These are phyloP conservation scores for Pedionomus torquatus DNA, from an alignment of 2,113 vertebrate species.

Conservation along the genomic window DNA sequence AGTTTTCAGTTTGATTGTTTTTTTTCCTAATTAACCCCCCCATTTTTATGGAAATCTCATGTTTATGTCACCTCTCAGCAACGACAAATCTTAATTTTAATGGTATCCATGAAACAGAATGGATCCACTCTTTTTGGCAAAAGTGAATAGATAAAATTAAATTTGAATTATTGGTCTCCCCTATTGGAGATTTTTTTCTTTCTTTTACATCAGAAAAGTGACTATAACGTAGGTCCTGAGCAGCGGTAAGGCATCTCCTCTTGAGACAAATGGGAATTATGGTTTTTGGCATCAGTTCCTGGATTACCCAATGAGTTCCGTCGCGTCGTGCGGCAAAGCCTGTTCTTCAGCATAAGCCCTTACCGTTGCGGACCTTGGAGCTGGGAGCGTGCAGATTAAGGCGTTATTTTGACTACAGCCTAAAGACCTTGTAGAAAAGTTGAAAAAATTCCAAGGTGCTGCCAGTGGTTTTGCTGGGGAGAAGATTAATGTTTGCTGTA, in stretches of 20 bases:
- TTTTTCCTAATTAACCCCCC: not conserved
- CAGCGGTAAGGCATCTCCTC: not conserved
- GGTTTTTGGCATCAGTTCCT: not conserved
- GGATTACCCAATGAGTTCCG: not conserved
- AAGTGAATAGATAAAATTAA: not conserved
- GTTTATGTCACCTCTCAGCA: not conserved
- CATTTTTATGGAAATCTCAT: not conserved
- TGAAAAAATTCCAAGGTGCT: constrained; percentile 48
- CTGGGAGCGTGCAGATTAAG: constrained; percentile 24
- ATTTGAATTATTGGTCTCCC: not conserved
- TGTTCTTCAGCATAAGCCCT: not conserved
- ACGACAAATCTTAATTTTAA: not conserved
- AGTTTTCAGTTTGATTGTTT: not conserved
- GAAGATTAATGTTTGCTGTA: constrained; percentile 25
- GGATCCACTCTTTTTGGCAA: not conserved
- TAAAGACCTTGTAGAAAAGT: constrained; percentile 37
- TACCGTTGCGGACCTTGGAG: not conserved
- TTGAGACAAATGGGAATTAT: not conserved
- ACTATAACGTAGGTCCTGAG: rapidly evolving
- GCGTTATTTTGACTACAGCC: constrained; percentile 46
- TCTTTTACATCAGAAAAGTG: not conserved
- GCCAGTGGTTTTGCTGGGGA: constrained; percentile 25
- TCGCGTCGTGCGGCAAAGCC: not conserved
- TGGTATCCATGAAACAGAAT: not conserved
- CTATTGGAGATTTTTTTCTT: not conserved